Evolutionary conservation across 2,797 vertebrate species (phyloP), one percentile per base, ranked within the genome.

Genomic region (Trichosurus vulpecula): DNA sequence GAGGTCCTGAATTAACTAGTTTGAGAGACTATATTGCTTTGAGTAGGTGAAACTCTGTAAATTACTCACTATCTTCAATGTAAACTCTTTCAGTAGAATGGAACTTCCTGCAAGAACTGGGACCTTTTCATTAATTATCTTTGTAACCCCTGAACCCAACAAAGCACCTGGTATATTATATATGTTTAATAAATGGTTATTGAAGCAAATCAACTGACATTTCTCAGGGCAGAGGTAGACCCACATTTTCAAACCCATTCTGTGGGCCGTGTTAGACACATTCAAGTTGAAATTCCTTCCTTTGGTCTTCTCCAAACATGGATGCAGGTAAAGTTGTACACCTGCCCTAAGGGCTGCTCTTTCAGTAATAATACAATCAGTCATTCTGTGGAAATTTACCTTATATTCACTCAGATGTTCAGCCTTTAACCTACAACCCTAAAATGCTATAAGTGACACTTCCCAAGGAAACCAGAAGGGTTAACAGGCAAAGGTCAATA

Each of bases 381-480:
- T 91, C 55, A 52, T 30, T 54, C 87, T 35, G 11, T 55, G 93
- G 30, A 91, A 47, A 19, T 93, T 95, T 74, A 54, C 58, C 93
- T 95, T 92, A 31, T 41, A 74, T n/a, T 12, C 58, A 92, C 11
- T 61, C 94, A 87, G 52, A 93, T 91, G 95, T 47, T n/a, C 54
- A 95, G 52, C 2, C 54, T 91, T 89, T n/a, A 58, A 25, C 89
- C 51, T 55, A 31, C 47, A 29, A 47, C 56, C 53, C 47, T 61
- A 31, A 81, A 5, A 6, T 91, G n/a, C 30, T 13, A 56, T 94
- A 58, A 94, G 5, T 51, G 81, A 74, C 54, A 58, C 6, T 91
- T 93, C 12, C 51, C 66, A 41, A 95, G 91, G 66, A 95, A 94
- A 90, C 30, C 51, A 61, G 12, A 55, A 25, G 16, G 27, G 0